These are phyloP conservation scores for Poecilia latipinna DNA, from an alignment of 2,113 vertebrate species.

Conservation along the genomic window DNA sequence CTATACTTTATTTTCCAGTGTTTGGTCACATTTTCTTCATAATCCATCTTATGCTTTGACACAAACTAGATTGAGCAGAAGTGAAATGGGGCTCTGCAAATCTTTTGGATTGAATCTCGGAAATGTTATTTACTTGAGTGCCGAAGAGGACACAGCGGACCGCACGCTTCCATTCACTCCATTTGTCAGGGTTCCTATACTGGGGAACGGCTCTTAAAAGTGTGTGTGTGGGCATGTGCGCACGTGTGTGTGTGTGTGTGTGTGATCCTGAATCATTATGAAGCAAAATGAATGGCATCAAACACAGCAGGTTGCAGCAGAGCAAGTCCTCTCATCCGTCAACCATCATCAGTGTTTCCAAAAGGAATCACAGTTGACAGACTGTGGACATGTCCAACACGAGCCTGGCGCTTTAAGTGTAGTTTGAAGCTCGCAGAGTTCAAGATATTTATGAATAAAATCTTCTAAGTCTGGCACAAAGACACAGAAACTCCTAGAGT, in stretches of 20 bases:
- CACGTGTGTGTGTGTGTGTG: neutral
- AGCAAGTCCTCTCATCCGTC: conserved; percentile 36
- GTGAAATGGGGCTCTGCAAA: conserved; percentile 24
- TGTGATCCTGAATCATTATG: conserved; percentile 22
- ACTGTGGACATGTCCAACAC: conserved; percentile 25
- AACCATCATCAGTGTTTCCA: conserved; percentile 29
- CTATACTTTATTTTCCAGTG: conserved; percentile 2
- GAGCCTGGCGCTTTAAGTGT: conserved; percentile 15
- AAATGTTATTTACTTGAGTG: conserved; percentile 41
- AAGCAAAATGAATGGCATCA: conserved; percentile 29
- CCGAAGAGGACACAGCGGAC: conserved; percentile 24
- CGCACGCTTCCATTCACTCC: conserved; percentile 17
- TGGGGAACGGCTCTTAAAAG: conserved; percentile 13
- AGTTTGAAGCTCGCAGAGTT: neutral
- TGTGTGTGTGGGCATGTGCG: neutral
- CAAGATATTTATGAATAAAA: neutral
- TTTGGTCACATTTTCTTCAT: conserved; percentile 7
- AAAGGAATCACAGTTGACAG: conserved; percentile 7
- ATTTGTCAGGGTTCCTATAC: conserved; percentile 44
- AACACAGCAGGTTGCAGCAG: conserved; percentile 38
- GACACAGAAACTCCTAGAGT: neutral
- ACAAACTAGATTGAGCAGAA: conserved; percentile 41
- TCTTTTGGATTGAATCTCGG: conserved; percentile 26
- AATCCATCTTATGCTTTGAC: conserved; percentile 28
- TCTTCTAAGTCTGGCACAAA: neutral